These are phyloP conservation scores for Hydraecia micacea DNA, from an alignment of 2,888 invertebrate genomes.

Conservation along the genomic window DNA sequence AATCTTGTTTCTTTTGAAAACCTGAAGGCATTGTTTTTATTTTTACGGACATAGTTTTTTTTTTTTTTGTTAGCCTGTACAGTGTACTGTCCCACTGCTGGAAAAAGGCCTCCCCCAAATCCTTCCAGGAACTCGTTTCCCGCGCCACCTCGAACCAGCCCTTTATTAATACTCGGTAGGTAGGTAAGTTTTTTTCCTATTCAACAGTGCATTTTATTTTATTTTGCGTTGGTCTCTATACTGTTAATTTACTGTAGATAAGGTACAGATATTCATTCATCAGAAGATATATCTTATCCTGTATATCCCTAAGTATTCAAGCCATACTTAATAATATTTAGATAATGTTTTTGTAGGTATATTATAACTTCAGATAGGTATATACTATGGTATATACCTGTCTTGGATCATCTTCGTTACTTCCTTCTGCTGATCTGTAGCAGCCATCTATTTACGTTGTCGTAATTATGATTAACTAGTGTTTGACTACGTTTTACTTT, in stretches of 20 bases:
- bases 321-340: background rate
- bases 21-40: background rate
- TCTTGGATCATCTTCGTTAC: background rate
- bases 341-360: background rate
- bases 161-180: background rate
- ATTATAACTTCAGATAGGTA: background rate
- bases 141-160: no score
- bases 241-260: background rate
- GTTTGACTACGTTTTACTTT: constrained; percentile 36
- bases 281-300: background rate
- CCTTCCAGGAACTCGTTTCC: no score
- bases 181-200: background rate
- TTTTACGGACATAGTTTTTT: background rate
- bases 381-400: no score
- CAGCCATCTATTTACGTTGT: constrained; percentile 2
- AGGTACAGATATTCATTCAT: background rate
- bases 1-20: constrained; percentile 6
- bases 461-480: constrained; percentile 30
- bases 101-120: no score
- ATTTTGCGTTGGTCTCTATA: background rate
- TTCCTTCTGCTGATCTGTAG: background rate
- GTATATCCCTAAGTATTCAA: background rate
- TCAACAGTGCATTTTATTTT: background rate
- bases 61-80: no score
- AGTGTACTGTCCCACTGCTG: no score